These are phyloP conservation scores for Cyrtodaria siliqua DNA, from an alignment of 2,888 invertebrate species.

Conservation along the genomic window DNA sequence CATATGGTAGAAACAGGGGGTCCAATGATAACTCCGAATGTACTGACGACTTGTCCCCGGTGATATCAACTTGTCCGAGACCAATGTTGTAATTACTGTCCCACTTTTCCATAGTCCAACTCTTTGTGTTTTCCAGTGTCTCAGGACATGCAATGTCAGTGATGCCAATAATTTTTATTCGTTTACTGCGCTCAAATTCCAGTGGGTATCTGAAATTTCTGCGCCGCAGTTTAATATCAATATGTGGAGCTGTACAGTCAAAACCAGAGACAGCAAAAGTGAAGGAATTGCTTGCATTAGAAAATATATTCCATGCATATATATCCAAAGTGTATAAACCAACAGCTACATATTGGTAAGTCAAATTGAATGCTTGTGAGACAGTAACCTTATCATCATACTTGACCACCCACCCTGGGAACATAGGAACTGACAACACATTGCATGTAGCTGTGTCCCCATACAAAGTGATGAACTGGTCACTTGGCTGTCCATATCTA, in stretches of 20 bases:
- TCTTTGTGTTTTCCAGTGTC: conserved; percentile 76
- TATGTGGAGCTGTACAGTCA: conserved; percentile 73
- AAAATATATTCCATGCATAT: conserved; percentile 59
- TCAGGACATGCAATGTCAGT: conserved; percentile 73
- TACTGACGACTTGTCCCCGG: conserved; percentile 34
- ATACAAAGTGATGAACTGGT: conserved; percentile 41
- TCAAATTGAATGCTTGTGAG: conserved; percentile 14
- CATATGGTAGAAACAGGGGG: conserved; percentile 77
- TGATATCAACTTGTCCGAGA: conserved; percentile 41
- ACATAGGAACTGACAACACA: neutral
- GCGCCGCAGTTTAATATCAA: too few relatives aligned
- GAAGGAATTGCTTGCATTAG: conserved; percentile 15
- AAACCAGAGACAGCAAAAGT: conserved; percentile 68
- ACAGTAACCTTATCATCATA: too few relatives aligned
- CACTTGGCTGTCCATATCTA: conserved; percentile 68
- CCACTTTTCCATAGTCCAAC: conserved; percentile 72
- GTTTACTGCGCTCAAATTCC: too few relatives aligned
- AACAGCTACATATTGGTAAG: conserved; percentile 45
- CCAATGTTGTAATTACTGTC: conserved; percentile 59
- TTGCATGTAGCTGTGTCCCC: conserved; percentile 57
- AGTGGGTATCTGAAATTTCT: too few relatives aligned
- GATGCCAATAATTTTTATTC: conserved; percentile 61
- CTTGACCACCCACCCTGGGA: too few relatives aligned
- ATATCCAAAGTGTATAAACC: conserved; percentile 53
- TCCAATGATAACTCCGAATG: conserved; percentile 73